These are phyloP conservation scores for Margarornis squamiger DNA, from an alignment of 2,797 vertebrate genomes.

Conservation along the genomic window DNA sequence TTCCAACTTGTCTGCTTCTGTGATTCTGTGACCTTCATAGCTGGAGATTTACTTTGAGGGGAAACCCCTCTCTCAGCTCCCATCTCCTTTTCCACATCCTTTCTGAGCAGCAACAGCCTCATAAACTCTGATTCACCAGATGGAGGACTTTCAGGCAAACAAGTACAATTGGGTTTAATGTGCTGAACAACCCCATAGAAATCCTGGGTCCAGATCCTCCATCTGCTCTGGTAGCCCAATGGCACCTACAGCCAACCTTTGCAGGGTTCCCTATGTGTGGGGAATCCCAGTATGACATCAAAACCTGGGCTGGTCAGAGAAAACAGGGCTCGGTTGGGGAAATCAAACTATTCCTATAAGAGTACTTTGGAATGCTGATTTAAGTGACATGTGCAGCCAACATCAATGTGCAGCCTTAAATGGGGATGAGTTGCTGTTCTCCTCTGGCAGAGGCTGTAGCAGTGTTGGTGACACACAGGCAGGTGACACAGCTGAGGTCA, in stretches of 20 bases:
- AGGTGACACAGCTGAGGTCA: background rate
- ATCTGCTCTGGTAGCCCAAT: background rate
- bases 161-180: background rate
- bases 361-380: background rate
- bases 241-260: background rate
- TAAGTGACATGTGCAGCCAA: background rate
- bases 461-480: accelerated
- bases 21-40: accelerated
- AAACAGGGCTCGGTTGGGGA: accelerated
- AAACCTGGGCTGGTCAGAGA: background rate
- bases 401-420: accelerated
- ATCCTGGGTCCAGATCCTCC: background rate
- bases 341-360: accelerated
- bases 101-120: background rate
- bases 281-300: background rate
- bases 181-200: background rate
- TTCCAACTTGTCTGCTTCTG: background rate
- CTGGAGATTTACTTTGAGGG: background rate
- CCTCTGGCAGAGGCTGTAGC: background rate
- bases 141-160: background rate
- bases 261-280: accelerated
- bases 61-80: background rate
- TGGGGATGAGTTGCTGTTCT: background rate
- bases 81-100: background rate
- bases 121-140: background rate